A percentile compares a stretch with the other conserved stretches of the same genome.
phyloP scores from a whole-genome alignment of 1,140 invertebrate species.

The Arctopsyche grandis region DNA sequence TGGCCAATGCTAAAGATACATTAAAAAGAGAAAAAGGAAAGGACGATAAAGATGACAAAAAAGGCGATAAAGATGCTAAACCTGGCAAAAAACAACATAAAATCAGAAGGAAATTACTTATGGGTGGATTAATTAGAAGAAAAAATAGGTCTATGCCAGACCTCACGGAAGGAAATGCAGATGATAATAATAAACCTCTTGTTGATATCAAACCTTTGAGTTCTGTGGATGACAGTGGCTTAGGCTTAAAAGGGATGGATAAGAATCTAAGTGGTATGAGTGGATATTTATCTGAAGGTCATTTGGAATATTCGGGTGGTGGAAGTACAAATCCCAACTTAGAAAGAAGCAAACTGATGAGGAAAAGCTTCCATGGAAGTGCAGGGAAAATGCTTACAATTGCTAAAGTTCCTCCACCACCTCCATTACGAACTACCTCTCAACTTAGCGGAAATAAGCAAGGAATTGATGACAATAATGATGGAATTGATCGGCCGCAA shows the following conservation, averaged over 20 bases:
- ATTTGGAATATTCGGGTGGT: constrained; percentile 76
- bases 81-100: constrained; percentile 90
- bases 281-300: constrained; percentile 88
- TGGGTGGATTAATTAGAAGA: constrained; percentile 87
- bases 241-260: constrained; percentile 73
- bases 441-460: constrained; percentile 79
- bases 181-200: constrained; percentile 62
- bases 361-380: constrained; percentile 88
- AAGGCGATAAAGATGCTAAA: constrained; percentile 73
- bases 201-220: constrained; percentile 65
- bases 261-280: constrained; percentile 70
- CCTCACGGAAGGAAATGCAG: constrained; percentile 77
- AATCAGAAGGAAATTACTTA: constrained; percentile 85
- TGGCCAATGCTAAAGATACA: constrained; percentile 67
- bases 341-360: constrained; percentile 87
- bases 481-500: constrained; percentile 66
- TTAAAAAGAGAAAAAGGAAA: constrained; percentile 70
- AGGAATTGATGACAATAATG: constrained; percentile 69
- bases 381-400: constrained; percentile 81
- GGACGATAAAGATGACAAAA: constrained; percentile 72
- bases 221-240: constrained; percentile 78
- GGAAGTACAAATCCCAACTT: constrained; percentile 79
- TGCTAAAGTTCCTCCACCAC: constrained; percentile 87
- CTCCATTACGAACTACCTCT: constrained; percentile 86
- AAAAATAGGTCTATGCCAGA: constrained; percentile 94